Conservation (phyloP, 2,797 vertebrate species). For the Onychomys arenicola region DNA sequence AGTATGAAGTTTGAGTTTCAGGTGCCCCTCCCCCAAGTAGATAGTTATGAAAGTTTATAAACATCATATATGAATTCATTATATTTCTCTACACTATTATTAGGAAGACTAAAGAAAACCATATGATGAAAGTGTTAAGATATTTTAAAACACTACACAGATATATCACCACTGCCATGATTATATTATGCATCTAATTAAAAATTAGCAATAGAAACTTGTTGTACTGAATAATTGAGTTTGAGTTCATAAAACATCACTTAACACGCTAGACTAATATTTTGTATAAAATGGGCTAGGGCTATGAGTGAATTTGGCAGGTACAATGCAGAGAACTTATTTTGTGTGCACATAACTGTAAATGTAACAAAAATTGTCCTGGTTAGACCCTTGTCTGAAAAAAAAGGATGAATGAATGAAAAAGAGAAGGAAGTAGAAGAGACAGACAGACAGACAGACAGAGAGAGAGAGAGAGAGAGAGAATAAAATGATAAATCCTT, state of each 20-base stretch:
- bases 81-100: background rate
- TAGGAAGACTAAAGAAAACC: background rate
- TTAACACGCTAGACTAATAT: background rate
- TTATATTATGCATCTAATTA: background rate
- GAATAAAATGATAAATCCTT: constrained; percentile 5
- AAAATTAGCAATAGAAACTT: constrained; percentile 21
- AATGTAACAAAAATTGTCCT: background rate
- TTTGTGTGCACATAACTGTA: background rate
- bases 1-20: background rate
- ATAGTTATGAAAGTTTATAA: background rate
- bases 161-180: background rate
- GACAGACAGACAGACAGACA: background rate
- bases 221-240: background rate
- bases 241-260: constrained; percentile 39
- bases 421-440: background rate
- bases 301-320: constrained; percentile 25
- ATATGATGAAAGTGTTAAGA: background rate
- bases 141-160: constrained; percentile 47
- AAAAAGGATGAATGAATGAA: background rate
- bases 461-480: background rate
- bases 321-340: constrained; percentile 1
- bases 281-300: constrained; percentile 49
- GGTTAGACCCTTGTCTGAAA: constrained; percentile 25
- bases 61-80: background rate
- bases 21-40: background rate